A percentile compares a stretch with the other conserved stretches of the same genome.
Conservation (phyloP, 2,888 invertebrate genomes). For the Crioceris asparagi region DNA sequence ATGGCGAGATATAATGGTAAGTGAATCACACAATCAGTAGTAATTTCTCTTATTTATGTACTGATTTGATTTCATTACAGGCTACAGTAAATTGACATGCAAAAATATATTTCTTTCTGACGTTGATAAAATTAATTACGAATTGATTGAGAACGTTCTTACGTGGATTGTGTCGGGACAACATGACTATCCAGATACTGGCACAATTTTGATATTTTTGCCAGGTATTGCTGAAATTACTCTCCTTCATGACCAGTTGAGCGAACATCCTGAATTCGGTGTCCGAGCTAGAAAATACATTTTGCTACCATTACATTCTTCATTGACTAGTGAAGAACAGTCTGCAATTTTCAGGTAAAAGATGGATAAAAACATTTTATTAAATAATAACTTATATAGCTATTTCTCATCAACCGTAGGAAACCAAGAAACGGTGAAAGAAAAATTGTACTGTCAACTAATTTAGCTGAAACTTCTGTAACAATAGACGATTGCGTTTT, state of each 20-base stretch:
- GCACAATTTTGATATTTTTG: constrained; percentile 70
- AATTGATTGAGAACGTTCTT: constrained; percentile 61
- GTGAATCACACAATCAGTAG: too few species aligned
- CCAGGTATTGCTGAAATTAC: constrained; percentile 75
- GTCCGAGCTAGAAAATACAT: constrained; percentile 53
- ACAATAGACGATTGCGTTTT: constrained; percentile 95
- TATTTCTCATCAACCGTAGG: constrained; percentile 29
- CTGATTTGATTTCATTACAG: too few species aligned
- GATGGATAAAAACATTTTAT: too few species aligned
- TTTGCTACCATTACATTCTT: constrained; percentile 77
- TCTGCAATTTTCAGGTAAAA: constrained; percentile 52
- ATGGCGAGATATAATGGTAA: constrained; percentile 53
- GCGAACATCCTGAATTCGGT: constrained; percentile 53
- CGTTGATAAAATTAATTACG: constrained; percentile 65
- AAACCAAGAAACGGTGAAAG: constrained; percentile 59
- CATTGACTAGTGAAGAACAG: constrained; percentile 77
- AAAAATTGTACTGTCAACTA: constrained; percentile 84
- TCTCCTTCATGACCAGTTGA: constrained; percentile 55
- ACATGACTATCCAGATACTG: constrained; percentile 55
- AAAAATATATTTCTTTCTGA: constrained; percentile 70
- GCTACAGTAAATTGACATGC: constrained; percentile 51
- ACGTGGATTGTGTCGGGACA: constrained; percentile 59
- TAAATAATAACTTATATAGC: background rate
- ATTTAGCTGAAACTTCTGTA: constrained; percentile 91
- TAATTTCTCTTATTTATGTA: background rate